Percentiles rank a stretch among this genome's conserved stretches.
Conservation (phyloP, 2,888 invertebrate genomes). For the Cryptosula pallasiana region DNA sequence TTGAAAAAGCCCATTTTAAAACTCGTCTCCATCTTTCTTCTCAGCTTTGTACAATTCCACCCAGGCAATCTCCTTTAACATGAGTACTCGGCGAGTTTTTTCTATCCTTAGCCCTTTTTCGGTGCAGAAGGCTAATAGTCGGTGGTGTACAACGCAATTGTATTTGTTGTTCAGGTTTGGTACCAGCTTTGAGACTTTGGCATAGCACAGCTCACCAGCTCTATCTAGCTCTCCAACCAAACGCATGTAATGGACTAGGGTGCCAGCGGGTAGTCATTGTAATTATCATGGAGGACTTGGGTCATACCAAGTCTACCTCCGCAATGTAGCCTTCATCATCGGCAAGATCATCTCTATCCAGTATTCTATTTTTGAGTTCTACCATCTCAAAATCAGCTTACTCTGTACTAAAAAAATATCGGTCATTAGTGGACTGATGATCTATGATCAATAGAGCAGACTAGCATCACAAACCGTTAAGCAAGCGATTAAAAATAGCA, state of each 20-base stretch:
- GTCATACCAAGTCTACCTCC: neutral
- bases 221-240: neutral
- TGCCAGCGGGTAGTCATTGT: neutral
- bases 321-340: slow-evolving; percentile 2
- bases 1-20: neutral
- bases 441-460: too few relatives aligned
- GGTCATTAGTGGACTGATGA: too few relatives aligned
- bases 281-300: neutral
- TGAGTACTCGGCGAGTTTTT: neutral
- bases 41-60: neutral
- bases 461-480: too few relatives aligned
- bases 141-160: neutral
- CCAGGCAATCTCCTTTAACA: neutral
- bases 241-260: neutral
- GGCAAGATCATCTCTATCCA: neutral
- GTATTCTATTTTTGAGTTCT: too few relatives aligned
- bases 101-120: neutral
- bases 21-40: neutral
- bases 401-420: too few relatives aligned
- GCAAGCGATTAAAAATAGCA: too few relatives aligned
- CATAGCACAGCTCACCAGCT: neutral
- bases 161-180: neutral
- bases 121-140: neutral
- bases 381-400: neutral
- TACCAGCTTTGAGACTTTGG: neutral